Evolutionary conservation across 2,888 invertebrate species (phyloP).

Genomic region (Heliconius ismenius): DNA sequence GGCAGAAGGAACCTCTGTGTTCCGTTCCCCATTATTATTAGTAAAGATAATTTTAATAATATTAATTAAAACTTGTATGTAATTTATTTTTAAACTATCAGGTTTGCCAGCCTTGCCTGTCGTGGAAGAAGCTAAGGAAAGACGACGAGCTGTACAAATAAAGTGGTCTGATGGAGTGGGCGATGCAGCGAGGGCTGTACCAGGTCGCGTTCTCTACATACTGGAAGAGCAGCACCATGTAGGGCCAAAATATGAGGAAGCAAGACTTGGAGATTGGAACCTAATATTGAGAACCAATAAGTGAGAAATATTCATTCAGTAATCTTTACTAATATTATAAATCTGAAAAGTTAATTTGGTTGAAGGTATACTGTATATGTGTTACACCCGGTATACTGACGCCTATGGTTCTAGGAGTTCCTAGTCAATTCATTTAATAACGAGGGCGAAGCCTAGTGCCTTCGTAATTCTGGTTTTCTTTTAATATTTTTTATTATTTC

Average conservation of each 20-base stretch:
- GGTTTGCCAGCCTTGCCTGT: slow-evolving; percentile 84
- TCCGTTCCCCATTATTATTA: too few relatives aligned
- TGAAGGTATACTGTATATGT: neutral
- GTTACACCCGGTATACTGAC: too few relatives aligned
- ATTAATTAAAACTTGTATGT: too few relatives aligned
- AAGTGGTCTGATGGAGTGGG: slow-evolving; percentile 74
- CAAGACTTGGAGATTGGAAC: slow-evolving; percentile 85
- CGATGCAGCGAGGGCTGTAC: slow-evolving; percentile 69
- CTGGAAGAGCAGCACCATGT: slow-evolving; percentile 87
- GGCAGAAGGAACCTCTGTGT: too few relatives aligned
- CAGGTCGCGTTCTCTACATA: slow-evolving; percentile 78
- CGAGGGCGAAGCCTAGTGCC: too few relatives aligned
- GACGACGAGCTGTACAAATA: slow-evolving; percentile 74
- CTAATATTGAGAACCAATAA: slow-evolving; percentile 78
- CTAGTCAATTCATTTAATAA: too few relatives aligned
- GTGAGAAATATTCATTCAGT: slow-evolving; percentile 51
- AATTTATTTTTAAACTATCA: slow-evolving; percentile 43
- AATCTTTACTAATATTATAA: neutral
- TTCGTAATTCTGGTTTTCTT: too few relatives aligned
- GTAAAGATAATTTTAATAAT: too few relatives aligned
- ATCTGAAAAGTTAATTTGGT: neutral
- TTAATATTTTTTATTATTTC: too few relatives aligned
- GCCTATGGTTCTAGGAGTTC: too few relatives aligned
- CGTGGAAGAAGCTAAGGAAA: slow-evolving; percentile 82
- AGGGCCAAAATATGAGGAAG: slow-evolving; percentile 84